These are phyloP conservation scores for Acanthis flammea DNA, from an alignment of 2,797 vertebrate species.

Conservation along the genomic window DNA sequence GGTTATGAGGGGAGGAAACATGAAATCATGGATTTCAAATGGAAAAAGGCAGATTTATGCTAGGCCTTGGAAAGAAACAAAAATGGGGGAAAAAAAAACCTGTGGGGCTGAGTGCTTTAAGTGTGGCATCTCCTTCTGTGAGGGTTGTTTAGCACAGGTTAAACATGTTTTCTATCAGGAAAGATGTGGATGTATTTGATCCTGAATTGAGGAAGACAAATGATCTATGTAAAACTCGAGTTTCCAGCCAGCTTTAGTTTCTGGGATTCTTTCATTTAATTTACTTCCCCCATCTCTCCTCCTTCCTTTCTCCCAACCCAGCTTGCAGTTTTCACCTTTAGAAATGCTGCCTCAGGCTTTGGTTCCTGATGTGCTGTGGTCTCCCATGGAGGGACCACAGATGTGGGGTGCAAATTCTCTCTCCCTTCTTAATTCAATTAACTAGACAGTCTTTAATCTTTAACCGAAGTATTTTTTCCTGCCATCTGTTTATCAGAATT, in stretches of 20 bases:
- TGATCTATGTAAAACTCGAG: background rate
- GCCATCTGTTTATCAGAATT: slow-evolving; percentile 51
- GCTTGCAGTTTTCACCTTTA: slow-evolving; percentile 8
- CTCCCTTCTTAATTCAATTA: slow-evolving; percentile 49
- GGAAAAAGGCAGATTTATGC: background rate
- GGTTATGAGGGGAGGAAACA: background rate
- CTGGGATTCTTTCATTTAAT: background rate
- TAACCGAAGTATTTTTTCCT: background rate
- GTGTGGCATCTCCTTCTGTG: background rate
- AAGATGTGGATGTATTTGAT: background rate
- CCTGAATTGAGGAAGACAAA: background rate
- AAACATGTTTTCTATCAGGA: background rate
- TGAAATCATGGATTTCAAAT: background rate
- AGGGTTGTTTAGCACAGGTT: background rate
- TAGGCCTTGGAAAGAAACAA: background rate
- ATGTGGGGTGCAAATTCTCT: background rate
- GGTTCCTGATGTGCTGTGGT: background rate
- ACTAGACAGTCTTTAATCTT: slow-evolving; percentile 36
- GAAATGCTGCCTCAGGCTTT: background rate
- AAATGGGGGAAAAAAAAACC: fast-evolving
- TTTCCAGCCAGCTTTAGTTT: background rate
- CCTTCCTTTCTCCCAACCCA: background rate
- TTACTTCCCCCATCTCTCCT: background rate
- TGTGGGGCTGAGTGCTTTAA: background rate
- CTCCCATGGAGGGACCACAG: background rate